Percentiles rank a stretch among this genome's conserved stretches.
phyloP scores from a whole-genome alignment of 23 tunicate species.

The Phallusia fumigata region DNA sequence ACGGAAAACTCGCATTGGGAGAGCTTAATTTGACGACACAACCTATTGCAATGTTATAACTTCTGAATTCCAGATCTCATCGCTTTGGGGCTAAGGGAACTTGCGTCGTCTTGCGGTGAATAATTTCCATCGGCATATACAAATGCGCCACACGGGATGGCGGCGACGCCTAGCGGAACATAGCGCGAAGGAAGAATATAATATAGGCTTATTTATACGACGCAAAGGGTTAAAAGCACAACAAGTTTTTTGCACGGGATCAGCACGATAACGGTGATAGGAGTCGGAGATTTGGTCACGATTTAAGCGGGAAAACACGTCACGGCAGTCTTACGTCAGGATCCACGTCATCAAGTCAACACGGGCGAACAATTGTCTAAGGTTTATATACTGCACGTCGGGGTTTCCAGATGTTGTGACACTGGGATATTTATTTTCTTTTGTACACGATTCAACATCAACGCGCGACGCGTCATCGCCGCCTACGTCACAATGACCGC shows the following conservation, averaged over 20 bases:
- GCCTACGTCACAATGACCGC: slow-evolving; percentile 1
- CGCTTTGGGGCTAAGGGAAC: no score
- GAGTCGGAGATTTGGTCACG: background rate
- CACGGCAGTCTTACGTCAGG: no score
- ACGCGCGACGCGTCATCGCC: background rate
- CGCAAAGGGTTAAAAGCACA: background rate
- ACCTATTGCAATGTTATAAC: no score
- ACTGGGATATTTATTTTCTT: background rate
- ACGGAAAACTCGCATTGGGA: no score
- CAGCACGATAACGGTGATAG: background rate
- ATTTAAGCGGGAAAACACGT: background rate
- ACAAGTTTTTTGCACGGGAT: background rate
- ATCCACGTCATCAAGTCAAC: no score
- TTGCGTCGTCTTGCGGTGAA: no score
- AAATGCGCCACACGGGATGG: background rate
- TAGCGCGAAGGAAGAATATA: background rate
- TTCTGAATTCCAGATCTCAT: no score
- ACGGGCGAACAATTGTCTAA: background rate
- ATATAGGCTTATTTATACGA: background rate
- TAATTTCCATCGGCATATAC: no score
- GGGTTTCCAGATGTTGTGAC: background rate
- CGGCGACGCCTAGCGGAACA: background rate
- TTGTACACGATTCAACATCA: background rate
- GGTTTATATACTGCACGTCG: background rate
- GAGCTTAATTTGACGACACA: no score